These are phyloP conservation scores for Drosophila bunnanda DNA, from an alignment of 2,888 invertebrate genomes.

Conservation along the genomic window DNA sequence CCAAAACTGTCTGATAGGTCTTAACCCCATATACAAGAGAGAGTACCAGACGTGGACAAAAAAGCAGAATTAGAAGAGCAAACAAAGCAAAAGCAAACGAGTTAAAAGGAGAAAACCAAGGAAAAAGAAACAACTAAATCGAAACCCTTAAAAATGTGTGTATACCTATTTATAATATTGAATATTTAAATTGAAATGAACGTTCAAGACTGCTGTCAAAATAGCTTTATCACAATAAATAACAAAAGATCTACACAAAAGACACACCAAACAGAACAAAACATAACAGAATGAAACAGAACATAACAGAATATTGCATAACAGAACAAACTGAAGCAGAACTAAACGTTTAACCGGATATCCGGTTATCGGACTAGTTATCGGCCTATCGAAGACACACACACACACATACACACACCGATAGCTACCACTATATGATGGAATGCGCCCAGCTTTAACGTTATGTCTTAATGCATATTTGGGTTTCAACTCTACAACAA, in stretches of 20 bases:
- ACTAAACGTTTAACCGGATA: conserved; percentile 16
- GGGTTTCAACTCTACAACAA: conserved; percentile 70
- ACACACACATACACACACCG: conserved; percentile 6
- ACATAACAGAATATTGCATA: neutral
- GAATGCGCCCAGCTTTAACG: conserved; percentile 74
- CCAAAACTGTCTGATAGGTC: conserved; percentile 44
- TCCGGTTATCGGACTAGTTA: conserved; percentile 21
- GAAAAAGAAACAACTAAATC: conserved; percentile 28
- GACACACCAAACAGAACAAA: conserved; percentile 26
- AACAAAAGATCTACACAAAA: conserved; percentile 37
- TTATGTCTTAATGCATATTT: conserved; percentile 68
- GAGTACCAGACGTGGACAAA: conserved; percentile 11
- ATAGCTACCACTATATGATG: conserved; percentile 20
- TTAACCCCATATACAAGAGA: conserved; percentile 29
- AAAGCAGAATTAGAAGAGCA: conserved; percentile 11
- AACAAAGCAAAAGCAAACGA: conserved; percentile 4
- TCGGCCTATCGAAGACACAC: conserved; percentile 1
- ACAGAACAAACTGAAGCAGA: conserved; percentile 5
- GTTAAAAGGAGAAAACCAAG: conserved; percentile 19
- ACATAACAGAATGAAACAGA: conserved; percentile 14
- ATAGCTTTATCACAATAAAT: conserved; percentile 77
- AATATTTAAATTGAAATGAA: conserved; percentile 78
- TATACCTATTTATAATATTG: conserved; percentile 79
- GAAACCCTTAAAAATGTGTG: conserved; percentile 58
- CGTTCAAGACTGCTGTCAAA: conserved; percentile 82